phyloP scores from a whole-genome alignment of 2,797 vertebrate species.

The Rachycentron canadum region DNA sequence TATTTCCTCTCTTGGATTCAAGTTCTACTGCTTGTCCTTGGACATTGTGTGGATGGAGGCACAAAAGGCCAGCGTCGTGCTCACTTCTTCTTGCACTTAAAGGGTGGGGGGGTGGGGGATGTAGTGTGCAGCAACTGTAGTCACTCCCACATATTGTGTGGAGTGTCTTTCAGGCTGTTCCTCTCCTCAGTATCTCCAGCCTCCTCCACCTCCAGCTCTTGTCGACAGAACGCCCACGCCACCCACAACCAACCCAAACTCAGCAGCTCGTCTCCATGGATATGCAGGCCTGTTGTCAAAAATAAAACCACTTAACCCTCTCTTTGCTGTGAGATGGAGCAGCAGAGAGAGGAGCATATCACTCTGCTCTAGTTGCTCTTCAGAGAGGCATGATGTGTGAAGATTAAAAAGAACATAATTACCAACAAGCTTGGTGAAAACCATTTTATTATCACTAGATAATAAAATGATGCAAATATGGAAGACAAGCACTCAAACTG shows the following conservation, averaged over 20 bases:
- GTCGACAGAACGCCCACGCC: slow-evolving; percentile 75
- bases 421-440: slow-evolving; percentile 11
- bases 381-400: slow-evolving; percentile 44
- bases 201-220: slow-evolving; percentile 72
- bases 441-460: slow-evolving; percentile 7
- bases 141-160: slow-evolving; percentile 58
- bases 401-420: slow-evolving; percentile 22
- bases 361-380: slow-evolving; percentile 34
- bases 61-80: slow-evolving; percentile 51
- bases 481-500: slow-evolving; percentile 13
- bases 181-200: slow-evolving; percentile 68
- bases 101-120: background rate
- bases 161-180: slow-evolving; percentile 60
- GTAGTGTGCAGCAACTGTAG: slow-evolving; percentile 26
- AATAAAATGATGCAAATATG: slow-evolving; percentile 41
- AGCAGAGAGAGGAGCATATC: slow-evolving; percentile 31
- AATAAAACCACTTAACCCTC: slow-evolving; percentile 80
- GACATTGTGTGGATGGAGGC: slow-evolving; percentile 56
- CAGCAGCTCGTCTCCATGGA: slow-evolving; percentile 85
- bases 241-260: slow-evolving; percentile 70
- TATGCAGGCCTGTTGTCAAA: slow-evolving; percentile 76
- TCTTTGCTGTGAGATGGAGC: slow-evolving; percentile 59
- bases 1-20: slow-evolving; percentile 16
- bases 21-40: slow-evolving; percentile 59
- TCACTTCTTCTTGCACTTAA: slow-evolving; percentile 38